Evolutionary conservation across 2,797 vertebrate genomes (phyloP).

Genomic region (Neosalanx taihuensis): DNA sequence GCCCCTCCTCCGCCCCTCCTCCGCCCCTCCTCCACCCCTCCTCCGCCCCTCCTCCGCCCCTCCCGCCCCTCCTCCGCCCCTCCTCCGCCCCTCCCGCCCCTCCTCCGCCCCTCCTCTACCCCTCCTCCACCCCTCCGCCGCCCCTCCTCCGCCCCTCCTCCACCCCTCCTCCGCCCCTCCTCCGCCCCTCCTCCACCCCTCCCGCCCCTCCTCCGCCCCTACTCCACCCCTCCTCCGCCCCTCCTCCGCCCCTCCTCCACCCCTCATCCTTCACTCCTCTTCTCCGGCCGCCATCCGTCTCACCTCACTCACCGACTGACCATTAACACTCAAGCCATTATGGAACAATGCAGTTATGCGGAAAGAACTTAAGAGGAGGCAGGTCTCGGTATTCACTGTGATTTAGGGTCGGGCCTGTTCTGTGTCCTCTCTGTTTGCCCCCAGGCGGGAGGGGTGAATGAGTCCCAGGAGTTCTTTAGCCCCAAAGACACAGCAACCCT

Average conservation of each 20-base stretch:
- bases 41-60: constrained; percentile 37
- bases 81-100: neutral
- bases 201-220: constrained; percentile 31
- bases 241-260: too few relatives aligned
- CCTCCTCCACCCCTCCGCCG: too few relatives aligned
- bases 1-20: neutral
- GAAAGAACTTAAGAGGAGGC: constrained; percentile 55
- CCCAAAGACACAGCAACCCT: constrained; percentile 42
- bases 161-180: neutral
- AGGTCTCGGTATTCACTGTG: constrained; percentile 57
- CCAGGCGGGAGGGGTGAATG: constrained; percentile 54
- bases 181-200: constrained; percentile 35
- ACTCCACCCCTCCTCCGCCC: neutral
- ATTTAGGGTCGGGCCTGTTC: constrained; percentile 69
- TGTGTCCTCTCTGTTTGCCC: constrained; percentile 58
- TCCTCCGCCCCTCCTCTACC: constrained; percentile 37
- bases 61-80: neutral
- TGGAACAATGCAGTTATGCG: constrained; percentile 74
- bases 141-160: constrained; percentile 22
- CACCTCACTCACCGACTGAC: constrained; percentile 58
- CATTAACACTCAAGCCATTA: constrained; percentile 73
- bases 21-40: constrained; percentile 8
- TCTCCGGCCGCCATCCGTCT: constrained; percentile 35
- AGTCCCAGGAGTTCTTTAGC: constrained; percentile 34
- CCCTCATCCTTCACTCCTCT: neutral